Conservation (phyloP, 2,888 invertebrate species). For the Andrena camellia region DNA sequence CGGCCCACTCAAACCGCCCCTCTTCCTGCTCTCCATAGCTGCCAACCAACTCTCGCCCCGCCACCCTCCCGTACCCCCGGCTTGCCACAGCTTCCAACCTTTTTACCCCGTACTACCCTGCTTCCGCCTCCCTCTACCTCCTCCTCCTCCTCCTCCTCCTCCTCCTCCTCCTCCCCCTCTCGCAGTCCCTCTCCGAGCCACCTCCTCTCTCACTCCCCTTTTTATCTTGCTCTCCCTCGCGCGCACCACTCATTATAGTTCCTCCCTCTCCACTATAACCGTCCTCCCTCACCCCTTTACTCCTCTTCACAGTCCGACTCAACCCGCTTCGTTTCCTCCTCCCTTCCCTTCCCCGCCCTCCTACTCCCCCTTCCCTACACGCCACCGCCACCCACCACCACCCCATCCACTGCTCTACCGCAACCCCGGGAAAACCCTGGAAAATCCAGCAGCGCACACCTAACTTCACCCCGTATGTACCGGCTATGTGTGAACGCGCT, state of each 20-base stretch:
- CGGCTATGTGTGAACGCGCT: slow-evolving; percentile 51
- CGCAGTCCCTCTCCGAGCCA: slow-evolving; percentile 18
- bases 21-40: slow-evolving; percentile 35
- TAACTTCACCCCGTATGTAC: slow-evolving; percentile 75
- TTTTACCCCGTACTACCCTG: slow-evolving; percentile 79
- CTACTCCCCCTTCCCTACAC: slow-evolving; percentile 63
- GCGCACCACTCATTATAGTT: slow-evolving; percentile 81
- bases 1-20: slow-evolving; percentile 37
- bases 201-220: slow-evolving; percentile 64
- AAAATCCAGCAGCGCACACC: slow-evolving; percentile 82
- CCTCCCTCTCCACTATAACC: slow-evolving; percentile 68
- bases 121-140: slow-evolving; percentile 61
- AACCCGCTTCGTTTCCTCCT: slow-evolving; percentile 56
- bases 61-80: slow-evolving; percentile 38
- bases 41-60: slow-evolving; percentile 40
- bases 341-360: slow-evolving; percentile 3
- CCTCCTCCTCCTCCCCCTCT: slow-evolving; percentile 24
- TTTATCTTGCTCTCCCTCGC: slow-evolving; percentile 72
- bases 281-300: slow-evolving; percentile 50
- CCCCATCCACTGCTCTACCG: slow-evolving; percentile 78
- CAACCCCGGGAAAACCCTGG: slow-evolving; percentile 84
- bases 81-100: slow-evolving; percentile 81
- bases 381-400: slow-evolving; percentile 73
- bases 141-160: slow-evolving; percentile 23
- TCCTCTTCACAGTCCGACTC: slow-evolving; percentile 58